Evolutionary conservation across 1,140 invertebrate species (phyloP).

Genomic region (Meloidogyne exigua): DNA sequence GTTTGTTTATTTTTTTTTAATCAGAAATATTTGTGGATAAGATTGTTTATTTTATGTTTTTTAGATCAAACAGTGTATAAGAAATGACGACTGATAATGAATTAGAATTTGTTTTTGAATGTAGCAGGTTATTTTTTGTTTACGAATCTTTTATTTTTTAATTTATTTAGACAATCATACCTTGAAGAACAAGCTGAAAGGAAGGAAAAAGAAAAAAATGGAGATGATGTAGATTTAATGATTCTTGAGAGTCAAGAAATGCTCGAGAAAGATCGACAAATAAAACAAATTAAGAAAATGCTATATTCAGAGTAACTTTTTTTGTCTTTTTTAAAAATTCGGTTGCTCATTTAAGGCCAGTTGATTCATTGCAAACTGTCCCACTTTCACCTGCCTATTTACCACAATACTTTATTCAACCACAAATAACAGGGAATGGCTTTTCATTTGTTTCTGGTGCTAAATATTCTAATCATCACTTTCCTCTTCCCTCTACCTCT

Average conservation of each 20-base stretch:
- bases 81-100: background rate
- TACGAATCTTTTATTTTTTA: background rate
- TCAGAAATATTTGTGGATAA: too few relatives aligned
- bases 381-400: slow-evolving; percentile 9
- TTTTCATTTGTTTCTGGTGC: background rate
- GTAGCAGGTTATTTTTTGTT: background rate
- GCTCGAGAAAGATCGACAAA: slow-evolving; percentile 32
- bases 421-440: background rate
- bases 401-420: slow-evolving; percentile 2
- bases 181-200: slow-evolving; percentile 26
- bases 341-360: background rate
- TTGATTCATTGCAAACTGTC: slow-evolving; percentile 10
- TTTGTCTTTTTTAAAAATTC: background rate
- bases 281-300: slow-evolving; percentile 40
- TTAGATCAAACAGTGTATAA: background rate
- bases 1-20: too few relatives aligned
- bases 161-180: slow-evolving; percentile 24
- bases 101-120: slow-evolving; percentile 4
- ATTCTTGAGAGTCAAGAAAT: slow-evolving; percentile 33
- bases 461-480: background rate
- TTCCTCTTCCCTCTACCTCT: background rate
- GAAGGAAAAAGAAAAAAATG: slow-evolving; percentile 6
- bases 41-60: too few relatives aligned
- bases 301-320: background rate
- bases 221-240: slow-evolving; percentile 33